These are phyloP conservation scores for Phyllostomus discolor DNA, from an alignment of 2,113 vertebrate species.

Conservation along the genomic window DNA sequence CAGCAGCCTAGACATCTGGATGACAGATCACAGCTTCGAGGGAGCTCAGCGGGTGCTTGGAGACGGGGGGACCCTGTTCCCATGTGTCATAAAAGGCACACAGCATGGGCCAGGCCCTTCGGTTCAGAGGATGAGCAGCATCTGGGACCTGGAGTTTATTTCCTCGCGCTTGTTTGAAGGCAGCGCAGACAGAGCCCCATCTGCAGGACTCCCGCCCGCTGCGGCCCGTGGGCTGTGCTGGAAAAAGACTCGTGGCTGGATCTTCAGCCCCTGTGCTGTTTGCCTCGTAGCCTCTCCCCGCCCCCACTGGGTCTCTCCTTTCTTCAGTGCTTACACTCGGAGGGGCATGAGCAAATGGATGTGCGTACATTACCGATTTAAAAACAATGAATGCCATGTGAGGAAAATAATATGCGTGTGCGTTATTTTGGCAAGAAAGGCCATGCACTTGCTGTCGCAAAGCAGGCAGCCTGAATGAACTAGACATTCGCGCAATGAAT, in stretches of 20 bases:
- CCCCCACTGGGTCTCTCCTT: not conserved
- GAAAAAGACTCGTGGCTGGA: not conserved
- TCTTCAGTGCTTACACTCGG: not conserved
- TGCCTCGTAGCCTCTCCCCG: not conserved
- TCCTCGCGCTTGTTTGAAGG: not conserved
- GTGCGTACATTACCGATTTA: not conserved
- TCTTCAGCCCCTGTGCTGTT: not conserved
- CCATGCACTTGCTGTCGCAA: not conserved
- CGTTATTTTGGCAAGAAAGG: not conserved
- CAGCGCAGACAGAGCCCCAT: not conserved
- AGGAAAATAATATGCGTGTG: not conserved
- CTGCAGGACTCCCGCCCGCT: not conserved
- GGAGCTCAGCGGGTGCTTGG: not conserved
- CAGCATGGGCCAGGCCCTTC: not conserved
- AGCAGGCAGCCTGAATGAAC: not conserved
- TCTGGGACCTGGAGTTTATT: not conserved
- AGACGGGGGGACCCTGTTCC: not conserved
- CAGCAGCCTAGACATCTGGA: not conserved
- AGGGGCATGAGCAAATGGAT: not conserved
- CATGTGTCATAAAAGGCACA: not conserved
- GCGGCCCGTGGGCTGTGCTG: not conserved
- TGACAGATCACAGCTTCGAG: not conserved
- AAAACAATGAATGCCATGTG: not conserved
- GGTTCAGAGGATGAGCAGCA: not conserved
- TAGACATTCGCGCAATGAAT: not conserved